These are phyloP conservation scores for Bettongia penicillata DNA, from an alignment of 2,113 vertebrate genomes.

Conservation along the genomic window DNA sequence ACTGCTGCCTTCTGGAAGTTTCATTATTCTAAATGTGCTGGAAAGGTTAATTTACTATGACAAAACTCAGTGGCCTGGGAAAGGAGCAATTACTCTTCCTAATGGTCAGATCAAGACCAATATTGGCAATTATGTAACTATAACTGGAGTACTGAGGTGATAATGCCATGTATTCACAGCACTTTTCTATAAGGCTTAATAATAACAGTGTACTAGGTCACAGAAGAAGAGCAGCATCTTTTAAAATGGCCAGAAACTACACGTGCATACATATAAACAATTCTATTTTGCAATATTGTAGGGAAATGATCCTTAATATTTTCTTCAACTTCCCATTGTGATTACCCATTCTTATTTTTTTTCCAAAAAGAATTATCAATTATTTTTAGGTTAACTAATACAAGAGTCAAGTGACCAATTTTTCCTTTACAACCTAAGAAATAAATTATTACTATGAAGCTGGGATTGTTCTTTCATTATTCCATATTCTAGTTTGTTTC, in stretches of 20 bases:
- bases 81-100: background rate
- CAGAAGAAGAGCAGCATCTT: conserved; percentile 16
- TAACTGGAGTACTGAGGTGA: background rate
- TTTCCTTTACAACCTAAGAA: conserved; percentile 57
- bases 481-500: background rate
- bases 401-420: conserved; percentile 38
- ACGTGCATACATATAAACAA: background rate
- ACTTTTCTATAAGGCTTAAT: conserved; percentile 21
- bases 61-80: background rate
- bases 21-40: background rate
- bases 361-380: background rate
- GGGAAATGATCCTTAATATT: background rate
- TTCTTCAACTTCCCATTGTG: background rate
- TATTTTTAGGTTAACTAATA: conserved; percentile 46
- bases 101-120: background rate
- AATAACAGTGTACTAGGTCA: conserved; percentile 22
- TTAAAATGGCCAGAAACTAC: background rate
- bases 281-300: background rate
- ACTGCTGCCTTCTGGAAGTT: background rate
- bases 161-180: conserved; percentile 2
- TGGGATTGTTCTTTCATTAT: conserved; percentile 38
- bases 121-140: background rate
- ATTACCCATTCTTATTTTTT: conserved; percentile 26
- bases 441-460: conserved; percentile 50
- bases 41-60: conserved; percentile 3